These are phyloP conservation scores for Hemithea aestivaria DNA, from an alignment of 2,888 invertebrate species.

Conservation along the genomic window DNA sequence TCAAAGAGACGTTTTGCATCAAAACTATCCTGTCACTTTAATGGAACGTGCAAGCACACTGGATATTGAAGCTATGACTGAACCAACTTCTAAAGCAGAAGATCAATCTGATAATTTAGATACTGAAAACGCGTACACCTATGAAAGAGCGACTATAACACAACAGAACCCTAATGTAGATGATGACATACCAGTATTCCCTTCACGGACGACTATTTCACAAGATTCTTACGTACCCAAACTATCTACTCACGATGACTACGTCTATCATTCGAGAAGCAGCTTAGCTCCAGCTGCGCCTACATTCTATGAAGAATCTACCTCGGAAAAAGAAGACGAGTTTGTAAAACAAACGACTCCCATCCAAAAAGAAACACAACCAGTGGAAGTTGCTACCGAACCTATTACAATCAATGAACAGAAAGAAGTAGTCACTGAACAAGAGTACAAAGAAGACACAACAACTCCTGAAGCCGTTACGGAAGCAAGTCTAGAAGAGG, in stretches of 20 bases:
- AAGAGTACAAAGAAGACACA: slow-evolving; percentile 43
- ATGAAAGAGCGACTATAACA: slow-evolving; percentile 56
- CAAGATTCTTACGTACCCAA: slow-evolving; percentile 48
- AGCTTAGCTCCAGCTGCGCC: slow-evolving; percentile 48
- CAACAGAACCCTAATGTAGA: slow-evolving; percentile 45
- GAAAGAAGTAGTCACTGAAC: slow-evolving; percentile 40
- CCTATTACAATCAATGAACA: slow-evolving; percentile 42
- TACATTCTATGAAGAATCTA: slow-evolving; percentile 41
- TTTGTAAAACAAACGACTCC: slow-evolving; percentile 46
- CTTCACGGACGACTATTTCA: slow-evolving; percentile 34
- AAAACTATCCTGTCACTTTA: slow-evolving; percentile 81
- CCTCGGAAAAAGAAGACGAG: slow-evolving; percentile 45
- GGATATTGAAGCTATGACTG: slow-evolving; percentile 70
- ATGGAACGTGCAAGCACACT: slow-evolving; percentile 70
- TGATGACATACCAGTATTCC: slow-evolving; percentile 34
- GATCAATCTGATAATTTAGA: slow-evolving; percentile 41
- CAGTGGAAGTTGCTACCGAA: slow-evolving; percentile 43
- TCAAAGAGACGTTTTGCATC: slow-evolving; percentile 81
- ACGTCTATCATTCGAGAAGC: slow-evolving; percentile 45
- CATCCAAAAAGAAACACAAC: slow-evolving; percentile 38
- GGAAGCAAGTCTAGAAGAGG: slow-evolving; percentile 34
- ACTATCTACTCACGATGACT: slow-evolving; percentile 43
- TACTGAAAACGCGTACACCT: slow-evolving; percentile 66
- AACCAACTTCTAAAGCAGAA: slow-evolving; percentile 43
- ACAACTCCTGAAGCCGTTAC: slow-evolving; percentile 29